phyloP scores from a whole-genome alignment of 2,888 invertebrate species.

The Dioctria rufipes region DNA sequence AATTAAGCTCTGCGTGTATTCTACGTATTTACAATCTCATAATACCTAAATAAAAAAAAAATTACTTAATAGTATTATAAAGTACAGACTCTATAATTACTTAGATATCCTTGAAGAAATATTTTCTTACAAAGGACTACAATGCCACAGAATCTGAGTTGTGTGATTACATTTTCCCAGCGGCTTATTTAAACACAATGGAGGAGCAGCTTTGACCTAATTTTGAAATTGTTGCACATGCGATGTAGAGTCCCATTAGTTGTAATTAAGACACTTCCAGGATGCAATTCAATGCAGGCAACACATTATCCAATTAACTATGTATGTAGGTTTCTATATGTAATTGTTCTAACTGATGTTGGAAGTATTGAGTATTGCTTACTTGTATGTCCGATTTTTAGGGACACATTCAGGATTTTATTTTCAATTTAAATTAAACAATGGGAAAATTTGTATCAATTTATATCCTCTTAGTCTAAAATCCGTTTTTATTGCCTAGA shows the following conservation, averaged over 20 bases:
- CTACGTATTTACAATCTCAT: background rate
- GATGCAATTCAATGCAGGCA: background rate
- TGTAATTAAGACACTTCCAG: background rate
- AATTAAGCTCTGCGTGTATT: conserved; percentile 31
- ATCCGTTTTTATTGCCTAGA: no score
- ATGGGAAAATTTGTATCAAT: no score
- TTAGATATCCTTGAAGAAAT: no score
- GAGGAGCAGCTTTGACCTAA: conserved; percentile 18
- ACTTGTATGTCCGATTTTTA: no score
- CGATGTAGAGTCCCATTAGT: conserved; percentile 2
- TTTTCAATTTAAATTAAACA: no score
- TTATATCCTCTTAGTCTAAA: no score
- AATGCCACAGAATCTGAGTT: background rate
- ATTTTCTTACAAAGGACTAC: no score
- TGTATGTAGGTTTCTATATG: no score
- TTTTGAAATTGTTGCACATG: conserved; percentile 37
- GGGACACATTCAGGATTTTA: no score
- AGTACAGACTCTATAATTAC: no score
- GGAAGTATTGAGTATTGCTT: no score
- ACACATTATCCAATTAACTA: conserved; percentile 17
- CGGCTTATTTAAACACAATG: conserved; percentile 16
- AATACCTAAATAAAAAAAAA: conserved; percentile 3
- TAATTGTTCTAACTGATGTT: no score
- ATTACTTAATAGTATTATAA: background rate
- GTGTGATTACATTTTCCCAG: conserved; percentile 7